Percentiles rank a stretch among this genome's conserved stretches.
phyloP scores from a whole-genome alignment of 2,888 invertebrate species.

The Dryococelus australis region DNA sequence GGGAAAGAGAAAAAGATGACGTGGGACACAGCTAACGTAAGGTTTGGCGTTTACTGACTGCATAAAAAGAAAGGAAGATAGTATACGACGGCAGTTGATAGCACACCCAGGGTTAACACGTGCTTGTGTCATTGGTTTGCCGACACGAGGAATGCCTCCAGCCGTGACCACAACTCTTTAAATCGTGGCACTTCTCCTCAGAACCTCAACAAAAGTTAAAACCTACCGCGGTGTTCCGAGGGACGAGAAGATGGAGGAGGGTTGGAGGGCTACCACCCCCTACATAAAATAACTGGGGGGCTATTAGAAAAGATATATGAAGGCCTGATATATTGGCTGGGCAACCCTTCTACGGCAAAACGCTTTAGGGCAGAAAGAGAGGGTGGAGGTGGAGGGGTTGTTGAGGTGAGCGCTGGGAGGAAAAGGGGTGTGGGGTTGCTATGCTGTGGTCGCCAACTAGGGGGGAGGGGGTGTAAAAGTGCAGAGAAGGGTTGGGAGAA shows the following conservation, averaged over 20 bases:
- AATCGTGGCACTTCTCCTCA: background rate
- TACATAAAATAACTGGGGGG: constrained; percentile 9
- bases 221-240: background rate
- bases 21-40: no score
- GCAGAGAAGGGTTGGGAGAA: background rate
- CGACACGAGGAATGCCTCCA: no score
- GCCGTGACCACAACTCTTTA: background rate
- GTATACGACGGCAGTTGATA: no score
- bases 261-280: background rate
- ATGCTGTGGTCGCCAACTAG: background rate
- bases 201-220: background rate
- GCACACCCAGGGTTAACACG: no score
- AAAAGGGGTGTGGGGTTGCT: background rate
- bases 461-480: background rate
- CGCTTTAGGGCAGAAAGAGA: background rate
- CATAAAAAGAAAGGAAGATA: no score
- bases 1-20: no score
- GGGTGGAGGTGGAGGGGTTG: background rate
- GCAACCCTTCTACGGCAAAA: background rate
- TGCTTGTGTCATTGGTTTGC: no score
- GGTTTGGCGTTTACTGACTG: no score
- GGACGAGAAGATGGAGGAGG: background rate
- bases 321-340: constrained; percentile 2
- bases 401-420: background rate
- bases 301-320: constrained; percentile 16